Percentiles rank a stretch among this genome's conserved stretches.
phyloP scores from a whole-genome alignment of 2,113 vertebrate genomes.

The Pomatorhinus ruficollis region DNA sequence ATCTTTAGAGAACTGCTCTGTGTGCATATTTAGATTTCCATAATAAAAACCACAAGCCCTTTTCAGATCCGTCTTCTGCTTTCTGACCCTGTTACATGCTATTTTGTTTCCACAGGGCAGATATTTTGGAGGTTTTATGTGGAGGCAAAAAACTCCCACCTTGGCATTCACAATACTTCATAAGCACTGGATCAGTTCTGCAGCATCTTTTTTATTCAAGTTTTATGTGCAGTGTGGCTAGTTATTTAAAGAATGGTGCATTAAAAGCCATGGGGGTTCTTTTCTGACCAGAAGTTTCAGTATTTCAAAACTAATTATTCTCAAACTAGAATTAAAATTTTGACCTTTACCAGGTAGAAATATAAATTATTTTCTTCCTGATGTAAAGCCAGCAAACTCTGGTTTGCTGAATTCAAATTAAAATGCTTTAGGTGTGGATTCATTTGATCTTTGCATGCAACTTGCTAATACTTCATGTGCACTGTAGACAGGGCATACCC shows the following conservation, averaged over 20 bases:
- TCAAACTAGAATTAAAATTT: background rate
- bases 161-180: background rate
- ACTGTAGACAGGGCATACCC: accelerated
- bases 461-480: background rate
- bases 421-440: background rate
- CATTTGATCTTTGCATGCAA: background rate
- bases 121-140: background rate
- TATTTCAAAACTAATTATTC: background rate
- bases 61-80: background rate
- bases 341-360: background rate
- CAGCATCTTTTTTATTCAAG: background rate
- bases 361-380: background rate
- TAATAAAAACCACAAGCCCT: background rate
- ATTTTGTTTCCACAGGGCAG: background rate
- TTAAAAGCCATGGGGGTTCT: background rate
- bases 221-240: background rate
- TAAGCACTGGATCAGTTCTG: background rate
- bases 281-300: background rate
- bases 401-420: background rate
- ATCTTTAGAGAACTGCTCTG: background rate
- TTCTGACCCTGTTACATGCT: background rate
- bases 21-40: background rate
- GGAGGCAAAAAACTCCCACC: background rate
- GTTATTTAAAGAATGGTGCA: background rate
- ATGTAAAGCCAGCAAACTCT: background rate